Base-by-base conservation (phyloP, 2,797 vertebrate species). In the Diplodus sargus region DNA sequence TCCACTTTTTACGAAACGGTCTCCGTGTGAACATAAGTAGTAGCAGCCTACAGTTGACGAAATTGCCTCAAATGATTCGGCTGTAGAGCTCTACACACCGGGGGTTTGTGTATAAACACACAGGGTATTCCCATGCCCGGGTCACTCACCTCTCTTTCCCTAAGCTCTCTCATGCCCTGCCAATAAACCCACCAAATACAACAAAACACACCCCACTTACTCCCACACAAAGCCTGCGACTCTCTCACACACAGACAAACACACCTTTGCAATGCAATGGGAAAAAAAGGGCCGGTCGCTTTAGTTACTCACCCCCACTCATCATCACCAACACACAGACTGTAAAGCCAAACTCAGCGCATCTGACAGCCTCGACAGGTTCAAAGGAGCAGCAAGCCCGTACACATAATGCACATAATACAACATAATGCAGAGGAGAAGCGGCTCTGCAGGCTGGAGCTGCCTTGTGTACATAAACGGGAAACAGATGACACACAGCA, bases 261-360 rank as follows among this genome's bases (percentile, higher is more conserved):
- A 91, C 91, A 90, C 87, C 81, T 89, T 69, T 77, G 60, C 87
- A 90, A 66, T 80, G 87, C 56, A 63, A 22, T 62, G 57, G 54
- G 42, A 59, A 58, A 70, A 60, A 81, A 75, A 54, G 67, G 74
- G 53, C 67, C 74, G 22, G 82, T 85, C 78, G 74, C 82, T 61
- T 87, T 87, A 81, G 84, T 92, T 93, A 89, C 91, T 91, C 88
- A 89, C 89, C 87, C 34, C 70, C 85, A 90, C 87, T 91, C 86
- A 91, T 87, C 90, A 89, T 90, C 89, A 88, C 70, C 85, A 84
- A 81, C 81, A 90, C 82, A 87, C 57, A 84, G 78, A 58, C 76
- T 66, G 85, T 69, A 79, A 78, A 89, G 72, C 81, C 74, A 48
- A 75, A 64, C 70, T 81, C 79, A 81, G 81, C 78, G 77, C 72